Base-by-base conservation (phyloP, 2,113 vertebrate species). In the Atlantisia rogersi region DNA sequence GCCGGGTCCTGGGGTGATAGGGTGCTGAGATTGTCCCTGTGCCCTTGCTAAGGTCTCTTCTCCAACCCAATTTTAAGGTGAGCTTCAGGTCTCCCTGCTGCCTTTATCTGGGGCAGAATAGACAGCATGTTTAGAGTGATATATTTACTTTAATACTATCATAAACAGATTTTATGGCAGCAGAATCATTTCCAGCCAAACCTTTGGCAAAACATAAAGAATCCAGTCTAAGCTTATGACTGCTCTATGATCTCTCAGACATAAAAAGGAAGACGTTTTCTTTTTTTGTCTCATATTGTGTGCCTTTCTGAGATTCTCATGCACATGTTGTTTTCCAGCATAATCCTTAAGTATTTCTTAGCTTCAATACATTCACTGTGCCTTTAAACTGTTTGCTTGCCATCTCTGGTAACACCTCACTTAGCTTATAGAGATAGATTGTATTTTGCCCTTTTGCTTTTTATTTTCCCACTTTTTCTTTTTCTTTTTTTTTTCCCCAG, bases 141-240 rank as follows among this genome's bases (percentile, higher is more conserved):
- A 89, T 86, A 94, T 65, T 93, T 88, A 63, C 73, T 94, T 94
- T 85, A 95, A 90, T 76, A 65, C 70, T 82, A 67, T 82, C 92
- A 90, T 95, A 95, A 97, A 95, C 87, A 85, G 81, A 88, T 94
- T 95, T 97, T 95, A 95, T 85, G 50, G 55, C 74, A 73, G 89
- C 21, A 79, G 58, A 96, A 89, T 95, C 18, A 89, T 92, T 94
- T 95, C 93, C 75, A 96, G 82, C 24, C 70, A 91, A 92, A 95
- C 37, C 63, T 89, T 91, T 96, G 93, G 94, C 90, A 86, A 95
- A 96, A 74, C 84, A 90, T 95, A 96, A 97, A 95, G 81, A 94
- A 96, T 93, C 74, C 63, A 77, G 67, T 14, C 70, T 86, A 90
- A 90, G 50, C 82, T 93, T 90, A 95, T 80, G 75, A 95, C 55